phyloP scores from a whole-genome alignment of 2,113 vertebrate species.

The Desmodus rotundus region DNA sequence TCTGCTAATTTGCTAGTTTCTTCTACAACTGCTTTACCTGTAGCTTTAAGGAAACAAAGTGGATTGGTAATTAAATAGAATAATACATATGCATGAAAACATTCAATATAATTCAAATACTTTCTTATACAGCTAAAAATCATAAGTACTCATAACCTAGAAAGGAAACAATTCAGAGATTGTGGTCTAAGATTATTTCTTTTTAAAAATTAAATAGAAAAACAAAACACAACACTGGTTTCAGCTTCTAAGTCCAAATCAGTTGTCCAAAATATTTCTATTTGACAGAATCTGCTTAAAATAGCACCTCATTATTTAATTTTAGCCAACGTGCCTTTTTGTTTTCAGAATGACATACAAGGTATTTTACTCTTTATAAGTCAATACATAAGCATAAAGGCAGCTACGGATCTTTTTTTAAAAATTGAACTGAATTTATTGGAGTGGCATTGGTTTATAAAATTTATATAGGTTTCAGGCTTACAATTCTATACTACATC shows the following conservation, averaged over 20 bases:
- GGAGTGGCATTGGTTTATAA: neutral
- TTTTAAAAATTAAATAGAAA: neutral
- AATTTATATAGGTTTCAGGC: neutral
- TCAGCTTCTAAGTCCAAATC: neutral
- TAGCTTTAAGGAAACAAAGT: conserved; percentile 81
- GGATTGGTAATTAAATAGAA: neutral
- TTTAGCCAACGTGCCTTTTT: neutral
- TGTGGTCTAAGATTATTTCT: neutral
- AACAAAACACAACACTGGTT: neutral
- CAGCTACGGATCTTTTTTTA: neutral
- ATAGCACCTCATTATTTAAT: neutral
- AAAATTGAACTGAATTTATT: neutral
- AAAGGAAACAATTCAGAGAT: neutral
- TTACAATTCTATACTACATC: neutral
- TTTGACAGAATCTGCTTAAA: neutral
- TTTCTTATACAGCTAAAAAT: neutral
- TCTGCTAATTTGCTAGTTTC: conserved; percentile 98
- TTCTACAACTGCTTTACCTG: conserved; percentile 95
- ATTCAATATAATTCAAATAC: neutral
- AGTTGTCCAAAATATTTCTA: neutral
- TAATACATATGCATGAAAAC: neutral
- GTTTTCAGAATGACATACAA: neutral
- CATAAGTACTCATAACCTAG: neutral
- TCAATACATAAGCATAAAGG: neutral
- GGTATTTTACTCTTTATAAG: conserved; percentile 22